Base-by-base conservation (phyloP, 1,140 invertebrate species). In the Megalopta genalis region DNA sequence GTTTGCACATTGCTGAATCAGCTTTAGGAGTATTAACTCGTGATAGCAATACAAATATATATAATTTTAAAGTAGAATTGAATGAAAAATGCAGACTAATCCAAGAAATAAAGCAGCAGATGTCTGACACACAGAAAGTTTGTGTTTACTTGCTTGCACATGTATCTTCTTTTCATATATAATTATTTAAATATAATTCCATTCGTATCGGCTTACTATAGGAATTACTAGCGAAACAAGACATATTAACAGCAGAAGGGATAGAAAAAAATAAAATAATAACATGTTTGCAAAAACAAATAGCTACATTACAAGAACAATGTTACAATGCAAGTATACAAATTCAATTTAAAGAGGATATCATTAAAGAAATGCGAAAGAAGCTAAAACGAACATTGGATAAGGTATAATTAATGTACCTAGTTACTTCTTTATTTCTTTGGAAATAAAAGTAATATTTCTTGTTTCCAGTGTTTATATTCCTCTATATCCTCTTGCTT, bases 321-420 rank as follows among this genome's bases (percentile, higher is more conserved):
- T 91, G 90, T 70, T 76, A 88, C 65, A 88, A 92, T 70, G 90
- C 91, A 12, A 92, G 92, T 59, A 91, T 92, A 80, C 92, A 93
- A 80, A 91, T 91, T 16, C 90, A 91, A 52, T 94, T 93, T 81
- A 94, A 93, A 87, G 93, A 94, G 67, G 92, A 94, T 68, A 91
- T 94, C 65, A 94, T 94, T 69, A 93, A 92, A 81, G 91, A 94
- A 82, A 86, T 95, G 87, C 87, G 93, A 25, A 93, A 93, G 82
- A 91, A 94, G 85, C 80, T 93, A 7, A 93, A 93, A 81, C 81
- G 89, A 81, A 23, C 77, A 21, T 65, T 80, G 54, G 42, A 78
- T 37, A 90, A 90, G 87, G 91, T 91, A 88, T 64, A 76, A 69
- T 39, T 63, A 63, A 9, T 68, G 65, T 57, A 57, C n/a, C 54